These are phyloP conservation scores for Anser brachyrhynchus DNA, from an alignment of 2,113 vertebrate genomes.

Conservation along the genomic window DNA sequence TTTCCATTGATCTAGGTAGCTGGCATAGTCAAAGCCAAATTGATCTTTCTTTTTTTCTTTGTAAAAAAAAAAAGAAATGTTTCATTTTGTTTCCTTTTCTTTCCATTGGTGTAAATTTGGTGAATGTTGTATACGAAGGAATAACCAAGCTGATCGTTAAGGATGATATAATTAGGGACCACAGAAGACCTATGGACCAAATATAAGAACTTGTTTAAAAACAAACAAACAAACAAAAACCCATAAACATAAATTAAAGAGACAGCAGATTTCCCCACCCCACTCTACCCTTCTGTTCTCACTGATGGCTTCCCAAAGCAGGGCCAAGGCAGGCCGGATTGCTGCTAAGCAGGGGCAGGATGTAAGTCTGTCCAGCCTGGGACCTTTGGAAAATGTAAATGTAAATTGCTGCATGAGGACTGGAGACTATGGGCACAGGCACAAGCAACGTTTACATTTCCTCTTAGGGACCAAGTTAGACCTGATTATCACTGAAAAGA, in stretches of 20 bases:
- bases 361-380: not conserved
- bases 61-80: not conserved
- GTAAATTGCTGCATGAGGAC: not conserved
- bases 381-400: conserved; percentile 9
- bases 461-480: not conserved
- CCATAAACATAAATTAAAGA: not conserved
- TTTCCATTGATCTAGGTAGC: conserved; percentile 32
- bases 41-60: not conserved
- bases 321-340: not conserved
- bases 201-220: not conserved
- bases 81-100: not conserved
- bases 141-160: conserved; percentile 19
- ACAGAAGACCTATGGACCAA: conserved; percentile 56
- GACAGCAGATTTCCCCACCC: not conserved
- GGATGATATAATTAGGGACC: conserved; percentile 32
- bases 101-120: conserved; percentile 55
- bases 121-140: conserved; percentile 56
- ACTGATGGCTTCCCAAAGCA: conserved; percentile 16
- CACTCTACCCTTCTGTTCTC: not conserved
- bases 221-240: not conserved
- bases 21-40: conserved; percentile 49
- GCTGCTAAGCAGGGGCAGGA: conserved; percentile 17
- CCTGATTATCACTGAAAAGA: not conserved
- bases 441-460: not conserved
- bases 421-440: not conserved